Evolutionary conservation across 2,113 vertebrate species (phyloP).

Genomic region (Pelusios castaneus): DNA sequence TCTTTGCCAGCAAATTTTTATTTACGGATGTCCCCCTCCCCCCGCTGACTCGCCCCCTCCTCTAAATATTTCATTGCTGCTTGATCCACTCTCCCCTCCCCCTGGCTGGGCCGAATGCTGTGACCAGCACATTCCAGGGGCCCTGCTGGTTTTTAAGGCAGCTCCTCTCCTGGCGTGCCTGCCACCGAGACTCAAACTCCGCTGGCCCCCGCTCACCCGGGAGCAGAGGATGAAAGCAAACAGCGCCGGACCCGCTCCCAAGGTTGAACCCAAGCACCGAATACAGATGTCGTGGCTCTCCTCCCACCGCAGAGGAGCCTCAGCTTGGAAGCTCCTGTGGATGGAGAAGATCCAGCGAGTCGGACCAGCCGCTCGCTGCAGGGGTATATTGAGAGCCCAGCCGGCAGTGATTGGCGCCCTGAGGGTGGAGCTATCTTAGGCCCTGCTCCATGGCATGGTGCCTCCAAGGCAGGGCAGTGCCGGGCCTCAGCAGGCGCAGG

Average conservation of each 20-base stretch:
- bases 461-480: neutral
- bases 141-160: neutral
- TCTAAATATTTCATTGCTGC: neutral
- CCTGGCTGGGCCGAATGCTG: neutral
- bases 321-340: no score
- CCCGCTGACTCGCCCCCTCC: neutral
- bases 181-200: neutral
- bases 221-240: neutral
- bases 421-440: no score
- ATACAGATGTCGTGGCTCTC: neutral
- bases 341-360: no score
- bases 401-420: neutral
- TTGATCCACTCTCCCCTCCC: neutral
- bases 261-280: neutral
- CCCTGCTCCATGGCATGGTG: neutral
- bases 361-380: no score
- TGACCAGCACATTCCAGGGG: accelerated
- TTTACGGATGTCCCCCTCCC: neutral
- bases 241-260: no score
- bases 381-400: no score
- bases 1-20: neutral
- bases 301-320: neutral
- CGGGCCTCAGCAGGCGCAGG: no score
- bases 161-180: accelerated
- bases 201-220: neutral